Evolutionary conservation across 2,888 invertebrate species (phyloP), one percentile per base, ranked within the genome.

Genomic region (Plebejus anna): DNA sequence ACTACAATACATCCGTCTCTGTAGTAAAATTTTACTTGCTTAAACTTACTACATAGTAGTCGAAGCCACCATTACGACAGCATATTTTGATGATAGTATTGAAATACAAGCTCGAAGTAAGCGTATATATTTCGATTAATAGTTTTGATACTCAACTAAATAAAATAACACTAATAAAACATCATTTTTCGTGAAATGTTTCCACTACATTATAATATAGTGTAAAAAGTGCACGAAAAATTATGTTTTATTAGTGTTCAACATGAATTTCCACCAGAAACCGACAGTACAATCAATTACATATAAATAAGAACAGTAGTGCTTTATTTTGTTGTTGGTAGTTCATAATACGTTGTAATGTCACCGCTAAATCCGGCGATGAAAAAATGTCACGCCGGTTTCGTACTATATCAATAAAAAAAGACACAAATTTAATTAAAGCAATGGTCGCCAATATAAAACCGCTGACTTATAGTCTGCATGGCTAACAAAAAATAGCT

Each of bases 391-490:
- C 87, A 83, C 82, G 70, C 81, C 81, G 81, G 81, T 80, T 66
- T 66, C 66, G 82, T 82, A 80, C 77, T 55, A 75, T 83, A 88
- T 88, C 88, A 89, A 89, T 89, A 89, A 89, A 84, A 84, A 66
- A 81, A 84, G 85, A 79, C 80, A 83, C 86, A 88, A 89, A 89
- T 89, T 89, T 89, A 89, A 89, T 89, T 88, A 89, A 85, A 82
- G 79, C 80, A 80, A 82, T 82, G 82, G 83, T 73, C 73, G 55
- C 51, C 73, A 73, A 55, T 77, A 77, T 77, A 77, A 76, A 77
- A 76, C 79, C 79, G 79, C 79, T 75, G 78, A 59, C 72, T 76
- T 80, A 80, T 70, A 22, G 6, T 2, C 16, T 32, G 51, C 75
- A 76, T 76, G 32, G 38, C 73, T 75, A 78, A 57, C 13, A 13